Base-by-base conservation (phyloP, 1,140 invertebrate genomes). In the Acyrthosiphon pisum region DNA sequence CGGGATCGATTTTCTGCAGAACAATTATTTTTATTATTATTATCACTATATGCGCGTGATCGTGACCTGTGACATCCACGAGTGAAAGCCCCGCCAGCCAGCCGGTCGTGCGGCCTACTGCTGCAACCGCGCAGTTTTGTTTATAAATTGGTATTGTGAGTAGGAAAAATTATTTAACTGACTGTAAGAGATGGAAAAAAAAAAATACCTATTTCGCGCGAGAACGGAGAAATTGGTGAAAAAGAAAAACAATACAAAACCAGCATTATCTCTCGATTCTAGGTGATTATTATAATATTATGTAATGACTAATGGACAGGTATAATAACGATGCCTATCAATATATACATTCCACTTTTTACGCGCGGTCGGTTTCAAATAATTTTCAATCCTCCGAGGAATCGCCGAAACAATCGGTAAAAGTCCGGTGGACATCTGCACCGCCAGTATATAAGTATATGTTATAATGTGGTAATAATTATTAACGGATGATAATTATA, bases 1-100 rank as follows among this genome's bases (percentile, higher is more conserved):
- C 96, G 30, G 96, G 97, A 50, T 97, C 97, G 37, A 97, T 95
- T 95, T 96, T 96, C 95, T 96, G 94, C 0, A 94, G 94, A 94
- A 94, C 94, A 26, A 94, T 88, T 94, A 81, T 84, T 60, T 20
- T 92, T 46, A 44, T 92, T 53, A 50, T 53, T 37, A 76, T n/a
- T 90, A 68, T 68, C 68, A n/a, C 48, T 56, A 7, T 18, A 30
- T 53, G 30, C 48, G 7, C 30, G 26, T 11, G 44, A 46, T 86
- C 83, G 56, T 76, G 50, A 60, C 76, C 60, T 46, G 90, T 93
- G 88, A 89, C 88, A 41, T 89, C 22, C 46, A n/a, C 88, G 50
- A 89, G 88, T 56, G 88, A 89, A 89, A 89, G 88, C 48, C 88
- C 9, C 44, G 41, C 23, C 83, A 6, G 41, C 9, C 41, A 26